Conservation (phyloP, 1,140 invertebrate genomes). For the Bicyclus anynana region DNA sequence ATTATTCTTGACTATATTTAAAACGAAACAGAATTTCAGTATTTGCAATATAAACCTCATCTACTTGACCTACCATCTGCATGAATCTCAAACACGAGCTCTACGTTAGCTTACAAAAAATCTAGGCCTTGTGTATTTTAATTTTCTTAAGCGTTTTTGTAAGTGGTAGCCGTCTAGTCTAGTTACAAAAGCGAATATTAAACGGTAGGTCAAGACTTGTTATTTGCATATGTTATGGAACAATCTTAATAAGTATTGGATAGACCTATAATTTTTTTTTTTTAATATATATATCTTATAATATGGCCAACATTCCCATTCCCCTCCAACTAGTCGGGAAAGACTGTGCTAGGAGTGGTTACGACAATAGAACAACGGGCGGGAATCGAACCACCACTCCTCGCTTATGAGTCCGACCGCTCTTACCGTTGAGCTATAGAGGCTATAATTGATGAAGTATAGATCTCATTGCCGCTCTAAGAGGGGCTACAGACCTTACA, state of each 20-base stretch:
- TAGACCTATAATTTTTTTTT: too few relatives aligned
- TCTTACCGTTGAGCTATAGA: too few relatives aligned
- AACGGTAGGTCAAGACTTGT: neutral
- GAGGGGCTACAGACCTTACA: too few relatives aligned
- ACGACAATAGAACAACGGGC: too few relatives aligned
- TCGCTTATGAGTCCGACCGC: too few relatives aligned
- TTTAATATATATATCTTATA: too few relatives aligned
- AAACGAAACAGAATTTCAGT: neutral
- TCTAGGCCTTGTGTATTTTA: constrained; percentile 18
- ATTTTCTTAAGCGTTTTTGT: constrained; percentile 15
- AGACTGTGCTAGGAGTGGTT: too few relatives aligned
- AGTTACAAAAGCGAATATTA: neutral
- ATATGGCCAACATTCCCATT: too few relatives aligned
- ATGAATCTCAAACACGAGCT: constrained; percentile 10
- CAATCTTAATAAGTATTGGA: neutral
- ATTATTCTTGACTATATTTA: neutral
- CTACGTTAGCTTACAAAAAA: constrained; percentile 3
- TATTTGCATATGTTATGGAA: neutral
- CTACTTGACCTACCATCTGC: constrained; percentile 24
- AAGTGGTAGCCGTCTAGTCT: neutral
- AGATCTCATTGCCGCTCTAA: too few relatives aligned
- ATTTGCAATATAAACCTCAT: neutral
- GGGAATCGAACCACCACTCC: too few relatives aligned
- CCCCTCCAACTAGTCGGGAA: too few relatives aligned
- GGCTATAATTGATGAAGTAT: too few relatives aligned